A percentile compares a stretch with the other conserved stretches of the same genome.
Evolutionary conservation across 2,888 invertebrate genomes (phyloP).

Genomic region (Synanthedon andrenaeformis): DNA sequence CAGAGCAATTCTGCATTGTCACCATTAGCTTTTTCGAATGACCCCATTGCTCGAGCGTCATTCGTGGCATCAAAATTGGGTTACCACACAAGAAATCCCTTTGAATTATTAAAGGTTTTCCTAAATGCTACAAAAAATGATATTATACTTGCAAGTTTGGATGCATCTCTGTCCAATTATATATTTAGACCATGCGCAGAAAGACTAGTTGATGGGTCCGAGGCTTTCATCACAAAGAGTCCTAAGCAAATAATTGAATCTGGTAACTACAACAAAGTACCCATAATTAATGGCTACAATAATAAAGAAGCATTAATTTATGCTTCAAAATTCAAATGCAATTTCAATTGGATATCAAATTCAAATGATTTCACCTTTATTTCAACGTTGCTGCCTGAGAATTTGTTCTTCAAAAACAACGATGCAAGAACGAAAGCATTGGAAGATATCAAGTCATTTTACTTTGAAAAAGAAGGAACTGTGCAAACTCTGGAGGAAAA

Average conservation of each 20-base stretch:
- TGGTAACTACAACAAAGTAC: slow-evolving; percentile 5
- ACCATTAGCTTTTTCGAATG: slow-evolving; percentile 1
- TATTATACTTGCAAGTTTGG: slow-evolving; percentile 15
- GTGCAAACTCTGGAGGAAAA: slow-evolving; percentile 4
- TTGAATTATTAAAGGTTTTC: slow-evolving; percentile 8
- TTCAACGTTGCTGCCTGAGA: no score
- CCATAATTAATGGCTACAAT: slow-evolving; percentile 26
- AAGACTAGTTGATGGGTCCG: slow-evolving; percentile 2
- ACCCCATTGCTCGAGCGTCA: slow-evolving; percentile 1
- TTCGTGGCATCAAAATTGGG: neutral
- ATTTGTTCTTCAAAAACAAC: slow-evolving; percentile 4
- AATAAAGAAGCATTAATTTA: slow-evolving; percentile 26
- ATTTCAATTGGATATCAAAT: slow-evolving; percentile 30
- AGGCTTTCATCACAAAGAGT: slow-evolving; percentile 13
- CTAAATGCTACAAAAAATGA: slow-evolving; percentile 16
- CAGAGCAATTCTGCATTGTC: slow-evolving; percentile 3
- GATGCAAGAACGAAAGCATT: no score
- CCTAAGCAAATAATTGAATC: slow-evolving; percentile 15
- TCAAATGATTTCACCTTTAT: slow-evolving; percentile 1
- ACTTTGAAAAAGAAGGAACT: slow-evolving; percentile 16
- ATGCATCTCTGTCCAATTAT: slow-evolving; percentile 12
- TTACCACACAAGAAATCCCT: neutral
- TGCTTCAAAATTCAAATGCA: slow-evolving; percentile 16
- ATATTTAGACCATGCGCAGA: slow-evolving; percentile 22
- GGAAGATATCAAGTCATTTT: slow-evolving; percentile 10